Conservation (phyloP, 2,113 vertebrate genomes). For the Ifrita kowaldi region DNA sequence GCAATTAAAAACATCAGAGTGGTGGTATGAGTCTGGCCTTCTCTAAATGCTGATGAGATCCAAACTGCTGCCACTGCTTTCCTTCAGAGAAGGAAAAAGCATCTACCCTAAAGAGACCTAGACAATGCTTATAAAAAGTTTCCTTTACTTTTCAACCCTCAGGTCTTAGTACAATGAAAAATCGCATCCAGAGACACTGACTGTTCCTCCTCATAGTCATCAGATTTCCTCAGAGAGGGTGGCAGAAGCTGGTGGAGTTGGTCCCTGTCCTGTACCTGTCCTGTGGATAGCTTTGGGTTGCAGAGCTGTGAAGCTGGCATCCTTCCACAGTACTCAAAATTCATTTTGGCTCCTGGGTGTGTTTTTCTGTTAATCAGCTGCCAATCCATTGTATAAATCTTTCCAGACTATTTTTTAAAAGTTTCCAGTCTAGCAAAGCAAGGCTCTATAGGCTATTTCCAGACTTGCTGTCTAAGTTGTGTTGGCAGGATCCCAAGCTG, state of each 20-base stretch:
- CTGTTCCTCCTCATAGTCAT: background rate
- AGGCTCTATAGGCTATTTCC: slow-evolving; percentile 36
- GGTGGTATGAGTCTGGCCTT: background rate
- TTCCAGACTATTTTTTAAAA: slow-evolving; percentile 47
- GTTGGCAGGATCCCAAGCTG: slow-evolving; percentile 3
- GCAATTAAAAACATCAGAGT: background rate
- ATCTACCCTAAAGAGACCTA: background rate
- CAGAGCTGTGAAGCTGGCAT: background rate
- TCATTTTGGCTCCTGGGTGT: slow-evolving; percentile 20
- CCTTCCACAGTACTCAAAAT: slow-evolving; percentile 10
- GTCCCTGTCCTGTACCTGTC: background rate
- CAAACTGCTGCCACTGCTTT: background rate
- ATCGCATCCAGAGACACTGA: background rate
- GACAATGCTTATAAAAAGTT: background rate
- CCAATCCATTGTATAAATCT: slow-evolving; percentile 56
- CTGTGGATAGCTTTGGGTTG: background rate
- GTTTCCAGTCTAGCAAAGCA: slow-evolving; percentile 50
- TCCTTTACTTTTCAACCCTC: background rate
- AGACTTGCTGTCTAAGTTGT: slow-evolving; percentile 42
- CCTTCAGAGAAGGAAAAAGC: background rate
- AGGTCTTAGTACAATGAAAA: background rate
- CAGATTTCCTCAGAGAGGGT: background rate
- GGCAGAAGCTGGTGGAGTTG: background rate
- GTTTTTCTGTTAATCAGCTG: slow-evolving; percentile 56
- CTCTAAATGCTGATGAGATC: background rate